Percentiles rank a stretch among this genome's conserved stretches.
These are phyloP conservation scores for Anodontia alba DNA, from an alignment of 2,888 invertebrate genomes.

Conservation along the genomic window DNA sequence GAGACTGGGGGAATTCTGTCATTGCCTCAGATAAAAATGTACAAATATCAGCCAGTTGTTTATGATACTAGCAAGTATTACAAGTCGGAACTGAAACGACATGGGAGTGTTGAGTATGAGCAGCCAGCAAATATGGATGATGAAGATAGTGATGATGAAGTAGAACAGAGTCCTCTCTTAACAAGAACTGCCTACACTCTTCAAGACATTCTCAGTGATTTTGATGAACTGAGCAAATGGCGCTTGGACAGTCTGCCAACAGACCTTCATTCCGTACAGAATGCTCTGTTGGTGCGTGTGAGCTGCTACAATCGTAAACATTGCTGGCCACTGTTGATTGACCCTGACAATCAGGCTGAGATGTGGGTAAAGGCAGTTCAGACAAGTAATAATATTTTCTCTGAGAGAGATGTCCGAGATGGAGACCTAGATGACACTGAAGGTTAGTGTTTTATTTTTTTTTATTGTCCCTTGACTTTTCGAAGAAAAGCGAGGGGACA, in stretches of 20 bases:
- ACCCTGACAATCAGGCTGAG: slow-evolving; percentile 83
- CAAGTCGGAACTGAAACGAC: slow-evolving; percentile 76
- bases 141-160: slow-evolving; percentile 76
- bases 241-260: slow-evolving; percentile 76
- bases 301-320: slow-evolving; percentile 78
- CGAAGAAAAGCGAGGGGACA: too few species aligned
- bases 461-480: too few species aligned
- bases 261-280: slow-evolving; percentile 83
- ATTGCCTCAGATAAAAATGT: slow-evolving; percentile 72
- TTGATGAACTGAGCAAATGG: slow-evolving; percentile 83
- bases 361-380: slow-evolving; percentile 81
- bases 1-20: slow-evolving; percentile 58
- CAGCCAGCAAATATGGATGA: slow-evolving; percentile 63
- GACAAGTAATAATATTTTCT: slow-evolving; percentile 73
- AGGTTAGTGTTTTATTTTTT: slow-evolving; percentile 41
- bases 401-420: slow-evolving; percentile 70
- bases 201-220: slow-evolving; percentile 79
- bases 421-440: slow-evolving; percentile 63
- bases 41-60: slow-evolving; percentile 76
- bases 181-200: slow-evolving; percentile 77
- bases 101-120: slow-evolving; percentile 76
- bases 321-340: slow-evolving; percentile 83
- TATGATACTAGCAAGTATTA: slow-evolving; percentile 80
- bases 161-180: slow-evolving; percentile 72
- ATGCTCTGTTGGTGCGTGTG: slow-evolving; percentile 80